A percentile compares a stretch with the other conserved stretches of the same genome.
phyloP scores from a whole-genome alignment of 1,140 invertebrate genomes.

The Drosophila sturtevanti region DNA sequence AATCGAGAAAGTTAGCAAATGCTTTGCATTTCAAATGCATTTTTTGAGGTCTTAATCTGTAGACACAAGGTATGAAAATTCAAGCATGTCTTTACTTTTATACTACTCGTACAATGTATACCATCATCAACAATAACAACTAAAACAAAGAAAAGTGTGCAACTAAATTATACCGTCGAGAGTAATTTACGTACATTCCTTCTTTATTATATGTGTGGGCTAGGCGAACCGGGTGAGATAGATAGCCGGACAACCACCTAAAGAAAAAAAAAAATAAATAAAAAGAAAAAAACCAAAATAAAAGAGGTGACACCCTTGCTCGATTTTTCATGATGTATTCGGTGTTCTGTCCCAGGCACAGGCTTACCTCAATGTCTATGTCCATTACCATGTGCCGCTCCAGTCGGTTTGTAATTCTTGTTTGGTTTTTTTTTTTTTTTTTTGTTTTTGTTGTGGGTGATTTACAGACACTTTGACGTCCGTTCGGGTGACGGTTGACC shows the following conservation, averaged over 20 bases:
- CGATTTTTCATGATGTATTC: conserved; percentile 70
- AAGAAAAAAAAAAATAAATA: conserved; percentile 27
- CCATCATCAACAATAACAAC: conserved; percentile 24
- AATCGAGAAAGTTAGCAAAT: no score
- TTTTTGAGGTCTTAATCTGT: no score
- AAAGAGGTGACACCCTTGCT: conserved; percentile 30
- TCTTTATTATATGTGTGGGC: conserved; percentile 64
- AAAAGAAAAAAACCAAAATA: conserved; percentile 25
- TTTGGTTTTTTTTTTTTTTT: conserved; percentile 39
- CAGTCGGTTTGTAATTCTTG: conserved; percentile 23
- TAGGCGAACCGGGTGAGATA: conserved; percentile 6
- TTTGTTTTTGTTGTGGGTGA: conserved; percentile 62
- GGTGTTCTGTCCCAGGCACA: conserved; percentile 37
- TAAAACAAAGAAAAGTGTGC: conserved; percentile 45
- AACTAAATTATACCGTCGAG: conserved; percentile 76
- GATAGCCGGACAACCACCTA: conserved; percentile 13
- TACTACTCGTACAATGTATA: conserved; percentile 44
- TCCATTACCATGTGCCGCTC: conserved; percentile 52
- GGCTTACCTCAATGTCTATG: conserved; percentile 66
- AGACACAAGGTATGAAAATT: background rate
- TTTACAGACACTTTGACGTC: conserved; percentile 80
- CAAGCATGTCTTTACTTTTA: conserved; percentile 28
- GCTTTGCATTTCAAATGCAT: no score
- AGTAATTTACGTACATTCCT: conserved; percentile 77
- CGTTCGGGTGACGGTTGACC: conserved; percentile 77